Conservation (phyloP, 2,797 vertebrate species). For the Passerculus sandwichensis region DNA sequence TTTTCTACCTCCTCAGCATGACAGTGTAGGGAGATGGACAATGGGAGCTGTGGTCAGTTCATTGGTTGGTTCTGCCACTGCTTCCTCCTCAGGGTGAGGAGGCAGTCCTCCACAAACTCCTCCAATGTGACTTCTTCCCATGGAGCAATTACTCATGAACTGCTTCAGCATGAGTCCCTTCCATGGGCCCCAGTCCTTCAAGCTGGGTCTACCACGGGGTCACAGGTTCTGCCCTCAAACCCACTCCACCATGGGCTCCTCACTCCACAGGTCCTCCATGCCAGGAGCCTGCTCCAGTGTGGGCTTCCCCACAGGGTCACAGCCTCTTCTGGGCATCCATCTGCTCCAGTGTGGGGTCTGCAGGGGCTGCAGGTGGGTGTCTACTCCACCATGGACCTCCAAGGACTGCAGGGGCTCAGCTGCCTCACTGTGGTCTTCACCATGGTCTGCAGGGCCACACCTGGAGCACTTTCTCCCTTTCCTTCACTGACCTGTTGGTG, state of each 20-base stretch:
- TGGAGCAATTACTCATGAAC: not conserved
- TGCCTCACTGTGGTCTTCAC: not conserved
- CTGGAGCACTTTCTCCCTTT: not conserved
- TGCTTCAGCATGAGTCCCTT: not conserved
- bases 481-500: not conserved
- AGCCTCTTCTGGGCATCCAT: not conserved
- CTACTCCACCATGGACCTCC: not conserved
- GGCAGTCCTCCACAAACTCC: not conserved
- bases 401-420: not conserved
- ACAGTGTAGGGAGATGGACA: not conserved
- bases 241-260: rapidly evolving
- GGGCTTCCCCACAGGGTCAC: not conserved
- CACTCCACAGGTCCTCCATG: not conserved
- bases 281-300: not conserved
- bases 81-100: not conserved
- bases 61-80: not conserved
- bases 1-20: not conserved
- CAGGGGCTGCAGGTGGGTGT: not conserved
- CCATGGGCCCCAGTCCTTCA: not conserved
- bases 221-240: not conserved
- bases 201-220: not conserved
- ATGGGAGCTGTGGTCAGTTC: not conserved
- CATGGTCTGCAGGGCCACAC: not conserved
- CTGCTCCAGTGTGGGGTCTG: not conserved
- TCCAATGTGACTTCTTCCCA: not conserved